Conservation (phyloP, 2,113 vertebrate genomes). For the Orcinus orca region DNA sequence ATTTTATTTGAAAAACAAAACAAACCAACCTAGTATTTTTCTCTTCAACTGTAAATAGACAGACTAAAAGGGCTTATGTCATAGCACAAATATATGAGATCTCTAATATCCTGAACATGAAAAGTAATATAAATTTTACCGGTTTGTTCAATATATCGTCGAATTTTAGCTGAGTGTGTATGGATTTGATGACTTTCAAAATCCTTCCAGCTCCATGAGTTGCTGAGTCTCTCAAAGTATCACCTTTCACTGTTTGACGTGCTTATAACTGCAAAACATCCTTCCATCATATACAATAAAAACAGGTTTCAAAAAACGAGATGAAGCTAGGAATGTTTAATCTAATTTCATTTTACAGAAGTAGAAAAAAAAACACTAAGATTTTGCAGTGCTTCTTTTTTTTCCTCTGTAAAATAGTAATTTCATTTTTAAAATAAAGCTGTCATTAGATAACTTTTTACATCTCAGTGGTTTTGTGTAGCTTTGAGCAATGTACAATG, state of each 20-base stretch:
- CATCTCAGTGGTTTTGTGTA: background rate
- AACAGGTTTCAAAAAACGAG: background rate
- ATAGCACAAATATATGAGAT: background rate
- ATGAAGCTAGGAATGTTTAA: slow-evolving; percentile 1
- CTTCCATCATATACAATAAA: background rate
- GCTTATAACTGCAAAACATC: background rate
- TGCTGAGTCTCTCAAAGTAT: background rate
- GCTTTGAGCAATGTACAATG: background rate
- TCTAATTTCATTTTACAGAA: background rate
- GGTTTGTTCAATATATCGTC: background rate
- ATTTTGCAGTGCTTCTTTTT: background rate
- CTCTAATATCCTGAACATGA: background rate
- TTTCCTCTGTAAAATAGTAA: background rate
- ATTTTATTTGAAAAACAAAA: background rate
- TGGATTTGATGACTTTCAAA: slow-evolving; percentile 47
- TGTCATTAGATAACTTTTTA: slow-evolving; percentile 24
- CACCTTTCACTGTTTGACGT: background rate
- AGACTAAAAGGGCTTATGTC: background rate
- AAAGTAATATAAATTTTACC: background rate
- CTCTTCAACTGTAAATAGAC: background rate
- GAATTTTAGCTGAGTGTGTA: background rate
- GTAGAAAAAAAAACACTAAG: background rate
- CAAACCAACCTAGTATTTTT: background rate
- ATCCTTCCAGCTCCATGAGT: background rate
- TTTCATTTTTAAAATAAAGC: slow-evolving; percentile 54